Evolutionary conservation across 2,113 vertebrate genomes (phyloP).

Genomic region (Centropus unirufus): DNA sequence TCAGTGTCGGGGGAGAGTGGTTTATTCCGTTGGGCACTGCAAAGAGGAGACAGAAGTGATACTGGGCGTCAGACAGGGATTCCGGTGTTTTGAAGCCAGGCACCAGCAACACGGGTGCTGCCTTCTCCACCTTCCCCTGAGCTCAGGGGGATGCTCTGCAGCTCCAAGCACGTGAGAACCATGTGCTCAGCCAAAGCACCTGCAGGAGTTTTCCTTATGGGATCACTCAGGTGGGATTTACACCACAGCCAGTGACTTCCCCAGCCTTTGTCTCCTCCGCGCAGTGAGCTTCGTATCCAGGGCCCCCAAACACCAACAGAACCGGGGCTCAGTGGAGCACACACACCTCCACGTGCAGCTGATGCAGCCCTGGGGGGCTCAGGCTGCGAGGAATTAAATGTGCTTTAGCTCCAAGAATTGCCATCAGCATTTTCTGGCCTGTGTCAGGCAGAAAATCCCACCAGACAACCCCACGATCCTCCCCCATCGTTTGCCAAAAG

Average conservation of each 20-base stretch:
- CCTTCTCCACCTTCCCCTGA: neutral
- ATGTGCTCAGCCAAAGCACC: neutral
- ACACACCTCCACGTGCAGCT: fast-evolving
- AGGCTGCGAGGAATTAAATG: neutral
- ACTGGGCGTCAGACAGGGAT: neutral
- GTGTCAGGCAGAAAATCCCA: neutral
- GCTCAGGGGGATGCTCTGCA: neutral
- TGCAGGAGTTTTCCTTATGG: neutral
- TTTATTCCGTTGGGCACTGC: conserved; percentile 95
- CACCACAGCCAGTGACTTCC: neutral
- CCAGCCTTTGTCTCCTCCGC: neutral
- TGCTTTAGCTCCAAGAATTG: neutral
- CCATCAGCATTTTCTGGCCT: fast-evolving
- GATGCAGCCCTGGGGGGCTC: neutral
- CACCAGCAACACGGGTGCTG: fast-evolving
- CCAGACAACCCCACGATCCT: neutral
- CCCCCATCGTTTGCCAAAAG: neutral
- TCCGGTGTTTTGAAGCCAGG: fast-evolving
- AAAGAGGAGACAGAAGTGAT: neutral
- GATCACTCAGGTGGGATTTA: neutral
- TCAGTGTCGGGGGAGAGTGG: conserved; percentile 94
- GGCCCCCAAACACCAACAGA: neutral
- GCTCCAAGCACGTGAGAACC: neutral
- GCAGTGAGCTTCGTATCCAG: neutral
- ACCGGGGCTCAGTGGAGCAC: neutral